Evolutionary conservation across 2,888 invertebrate species (phyloP), one percentile per base, ranked within the genome.

Genomic region (Tachina grossa): DNA sequence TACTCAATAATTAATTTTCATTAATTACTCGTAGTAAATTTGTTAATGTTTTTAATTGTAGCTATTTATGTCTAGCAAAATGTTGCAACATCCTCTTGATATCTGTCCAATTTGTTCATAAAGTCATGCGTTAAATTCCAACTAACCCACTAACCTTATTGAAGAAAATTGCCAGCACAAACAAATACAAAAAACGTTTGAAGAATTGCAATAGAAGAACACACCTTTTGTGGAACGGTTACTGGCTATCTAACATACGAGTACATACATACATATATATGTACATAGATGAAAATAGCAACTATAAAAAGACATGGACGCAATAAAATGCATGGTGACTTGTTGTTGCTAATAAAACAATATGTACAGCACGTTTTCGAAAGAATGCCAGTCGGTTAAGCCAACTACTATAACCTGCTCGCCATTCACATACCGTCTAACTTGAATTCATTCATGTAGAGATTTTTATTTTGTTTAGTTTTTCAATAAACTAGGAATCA

Each of bases 121-220:
- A 59, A 85, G 83, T 83, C 85, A 85, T 83, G 85, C 85, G 85
- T 85, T 72, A 80, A 85, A 76, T 79, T 83, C 72, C 66, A 83
- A 85, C 71, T 85, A 80, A 83, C 83, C 83, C 83, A 85, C 83
- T 85, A 83, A 83, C 83, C 85, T 68, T 61, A 83, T 80, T 85
- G 68, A 43, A 71, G 31, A 53, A 55, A 74, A 74, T 47, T 49
- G 61, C 63, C 72, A 57, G 22, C 31, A 6, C 49, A 59, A 74
- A 57, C 8, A 61, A 51, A 51, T 59, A 43, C 63, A 65, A 74
- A n/a, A 45, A 49, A 63, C 49, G 43, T 59, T 53, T 63, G 43
- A 51, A 75, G 45, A 83, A 51, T 74, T 57, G 72, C 74, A 49
- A 63, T 72, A 74, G 75, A 85, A 85, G 79, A 85, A 85, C 82